Conservation (phyloP, 2,797 vertebrate genomes). For the Rhabdophis nuchalis region DNA sequence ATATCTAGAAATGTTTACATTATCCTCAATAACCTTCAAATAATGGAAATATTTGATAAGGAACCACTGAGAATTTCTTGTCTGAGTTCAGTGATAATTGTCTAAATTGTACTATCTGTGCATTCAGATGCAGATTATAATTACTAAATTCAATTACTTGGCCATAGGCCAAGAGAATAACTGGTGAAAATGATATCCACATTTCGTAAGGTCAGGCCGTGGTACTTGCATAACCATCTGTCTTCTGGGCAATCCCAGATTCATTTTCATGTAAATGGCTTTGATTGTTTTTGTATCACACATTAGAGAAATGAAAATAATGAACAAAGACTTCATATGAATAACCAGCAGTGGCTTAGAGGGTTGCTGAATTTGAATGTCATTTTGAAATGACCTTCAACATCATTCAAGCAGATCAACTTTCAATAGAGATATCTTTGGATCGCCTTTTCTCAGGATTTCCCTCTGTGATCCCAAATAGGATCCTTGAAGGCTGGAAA, state of each 20-base stretch:
- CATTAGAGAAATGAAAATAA: not conserved
- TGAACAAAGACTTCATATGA: not conserved
- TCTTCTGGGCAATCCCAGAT: not conserved
- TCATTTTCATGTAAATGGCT: not conserved
- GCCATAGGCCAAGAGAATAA: not conserved
- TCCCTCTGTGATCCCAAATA: not conserved
- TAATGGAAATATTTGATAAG: constrained; percentile 1
- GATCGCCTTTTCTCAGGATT: not conserved
- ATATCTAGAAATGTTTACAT: not conserved
- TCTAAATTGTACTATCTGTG: constrained; percentile 1
- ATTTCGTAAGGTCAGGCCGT: not conserved
- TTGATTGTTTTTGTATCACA: not conserved
- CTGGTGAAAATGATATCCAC: constrained; percentile 13
- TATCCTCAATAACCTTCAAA: not conserved
- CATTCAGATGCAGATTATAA: constrained; percentile 24
- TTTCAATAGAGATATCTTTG: not conserved
- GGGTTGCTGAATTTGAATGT: not conserved
- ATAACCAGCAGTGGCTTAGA: not conserved
- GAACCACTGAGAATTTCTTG: not conserved
- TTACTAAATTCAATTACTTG: constrained; percentile 23
- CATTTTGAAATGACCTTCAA: not conserved
- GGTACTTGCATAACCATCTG: not conserved
- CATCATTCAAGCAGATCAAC: not conserved
- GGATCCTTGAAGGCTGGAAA: not conserved
- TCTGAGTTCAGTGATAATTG: constrained; percentile 8